These are phyloP conservation scores for Lissonota sp. DNA, from an alignment of 2,888 invertebrate species.

Conservation along the genomic window DNA sequence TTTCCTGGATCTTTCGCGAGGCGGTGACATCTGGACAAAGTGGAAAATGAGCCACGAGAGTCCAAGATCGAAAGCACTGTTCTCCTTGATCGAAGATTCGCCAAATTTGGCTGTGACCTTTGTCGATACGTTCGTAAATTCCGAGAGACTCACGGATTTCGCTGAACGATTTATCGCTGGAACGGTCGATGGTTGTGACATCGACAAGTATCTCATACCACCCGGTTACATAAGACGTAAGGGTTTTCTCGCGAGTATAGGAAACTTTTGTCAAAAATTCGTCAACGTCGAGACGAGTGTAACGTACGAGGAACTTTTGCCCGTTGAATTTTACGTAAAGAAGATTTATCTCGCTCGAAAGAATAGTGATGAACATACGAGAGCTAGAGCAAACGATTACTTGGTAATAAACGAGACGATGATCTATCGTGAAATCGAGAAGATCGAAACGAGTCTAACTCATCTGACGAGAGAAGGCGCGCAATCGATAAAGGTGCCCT, in stretches of 20 bases:
- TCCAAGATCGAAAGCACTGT: constrained; percentile 72
- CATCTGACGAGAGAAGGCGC: constrained; percentile 69
- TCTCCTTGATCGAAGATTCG: constrained; percentile 76
- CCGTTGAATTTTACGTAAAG: constrained; percentile 55
- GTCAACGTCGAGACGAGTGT: constrained; percentile 60
- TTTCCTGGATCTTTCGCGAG: constrained; percentile 70
- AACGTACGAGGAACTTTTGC: constrained; percentile 68
- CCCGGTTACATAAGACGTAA: constrained; percentile 76
- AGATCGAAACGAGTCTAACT: constrained; percentile 68
- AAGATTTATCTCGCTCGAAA: constrained; percentile 28
- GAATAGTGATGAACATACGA: constrained; percentile 43
- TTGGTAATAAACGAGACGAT: constrained; percentile 68
- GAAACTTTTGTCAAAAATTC: constrained; percentile 76
- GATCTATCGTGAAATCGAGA: constrained; percentile 69
- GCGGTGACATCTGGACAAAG: constrained; percentile 79
- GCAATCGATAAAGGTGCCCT: constrained; percentile 71
- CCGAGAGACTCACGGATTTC: constrained; percentile 76
- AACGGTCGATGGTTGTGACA: constrained; percentile 73
- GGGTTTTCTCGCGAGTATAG: constrained; percentile 73
- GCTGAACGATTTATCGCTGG: constrained; percentile 71
- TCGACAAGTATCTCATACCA: constrained; percentile 77
- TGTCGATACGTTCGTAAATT: constrained; percentile 77
- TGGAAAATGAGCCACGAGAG: constrained; percentile 72
- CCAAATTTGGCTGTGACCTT: constrained; percentile 76
- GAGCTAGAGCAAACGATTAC: constrained; percentile 19